Evolutionary conservation across 2,888 invertebrate species (phyloP), one percentile per base, ranked within the genome.

Genomic region (Dendrolimus pini): DNA sequence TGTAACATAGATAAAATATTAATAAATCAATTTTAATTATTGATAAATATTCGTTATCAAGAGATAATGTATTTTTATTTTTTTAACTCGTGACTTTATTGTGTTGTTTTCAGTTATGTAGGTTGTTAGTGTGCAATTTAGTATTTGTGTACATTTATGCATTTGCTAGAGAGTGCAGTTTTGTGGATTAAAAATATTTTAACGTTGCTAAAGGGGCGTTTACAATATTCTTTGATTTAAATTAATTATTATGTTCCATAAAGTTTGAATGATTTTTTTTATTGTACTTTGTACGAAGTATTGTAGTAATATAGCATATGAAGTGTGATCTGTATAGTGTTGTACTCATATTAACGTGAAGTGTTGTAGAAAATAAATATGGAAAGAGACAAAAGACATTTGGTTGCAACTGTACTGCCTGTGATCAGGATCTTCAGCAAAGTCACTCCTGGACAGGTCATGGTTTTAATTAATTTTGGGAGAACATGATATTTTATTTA

Each of bases 361-460:
- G 55, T 42, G 14, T 54, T 56, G n/a, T 55, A 41, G 47, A 67
- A 65, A 59, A 77, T 74, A 74, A 64, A 60, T 60, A 65, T 47
- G 1, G 52, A 58, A 14, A 62, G 61, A 42, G 74, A 74, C 57
- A 68, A 72, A 6, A 65, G 74, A 41, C 70, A 73, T 6, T 63
- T 81, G 1, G 77, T 80, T 54, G 69, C 82, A 41, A 75, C 80
- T 1, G 77, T 89, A 61, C 68, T 82, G 57, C 87, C 89, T 2
- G 76, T 85, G 1, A 70, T 88, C 41, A 69, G 87, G 55, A 80
- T 89, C 55, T 85, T 89, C 63, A 86, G 77, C 13, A 81, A 84
- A 76, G 85, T 82, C 10, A 75, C 89, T 0, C 73, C 89, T 0
- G 76, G 77, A 9, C 89, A 89, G 87, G 89, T 88, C 70, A 41